Conservation (phyloP, 2,888 invertebrate species). For the Catocala nupta region DNA sequence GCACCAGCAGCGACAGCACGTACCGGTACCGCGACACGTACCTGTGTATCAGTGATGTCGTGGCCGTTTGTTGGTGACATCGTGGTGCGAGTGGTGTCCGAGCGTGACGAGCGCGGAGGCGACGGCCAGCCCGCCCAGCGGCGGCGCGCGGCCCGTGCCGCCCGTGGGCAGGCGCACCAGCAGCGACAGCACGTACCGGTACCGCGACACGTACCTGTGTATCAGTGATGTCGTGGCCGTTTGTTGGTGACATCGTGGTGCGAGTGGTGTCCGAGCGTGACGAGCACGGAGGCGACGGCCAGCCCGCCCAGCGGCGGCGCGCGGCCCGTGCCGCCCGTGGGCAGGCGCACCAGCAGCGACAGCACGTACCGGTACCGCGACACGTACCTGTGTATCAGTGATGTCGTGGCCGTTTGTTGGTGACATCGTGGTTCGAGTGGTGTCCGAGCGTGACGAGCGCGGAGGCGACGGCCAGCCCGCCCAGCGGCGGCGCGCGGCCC, state of each 20-base stretch:
- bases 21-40: neutral
- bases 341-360: constrained; percentile 96
- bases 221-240: constrained; percentile 56
- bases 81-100: constrained; percentile 87
- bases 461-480: constrained; percentile 95
- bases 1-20: constrained; percentile 96
- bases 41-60: constrained; percentile 54
- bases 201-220: constrained; percentile 14
- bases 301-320: constrained; percentile 94
- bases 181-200: constrained; percentile 91
- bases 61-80: constrained; percentile 42
- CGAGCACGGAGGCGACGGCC: constrained; percentile 96
- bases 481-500: constrained; percentile 94
- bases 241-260: constrained; percentile 45
- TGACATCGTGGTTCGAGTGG: constrained; percentile 61
- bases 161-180: constrained; percentile 96
- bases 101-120: constrained; percentile 96
- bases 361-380: constrained; percentile 86
- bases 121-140: constrained; percentile 94
- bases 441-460: constrained; percentile 96
- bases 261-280: constrained; percentile 92
- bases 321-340: constrained; percentile 94
- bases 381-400: constrained; percentile 51
- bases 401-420: constrained; percentile 46
- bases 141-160: constrained; percentile 93